Percentiles rank a stretch among this genome's conserved stretches.
These are phyloP conservation scores for Anguilla rostrata DNA, from an alignment of 2,113 vertebrate species.

Conservation along the genomic window DNA sequence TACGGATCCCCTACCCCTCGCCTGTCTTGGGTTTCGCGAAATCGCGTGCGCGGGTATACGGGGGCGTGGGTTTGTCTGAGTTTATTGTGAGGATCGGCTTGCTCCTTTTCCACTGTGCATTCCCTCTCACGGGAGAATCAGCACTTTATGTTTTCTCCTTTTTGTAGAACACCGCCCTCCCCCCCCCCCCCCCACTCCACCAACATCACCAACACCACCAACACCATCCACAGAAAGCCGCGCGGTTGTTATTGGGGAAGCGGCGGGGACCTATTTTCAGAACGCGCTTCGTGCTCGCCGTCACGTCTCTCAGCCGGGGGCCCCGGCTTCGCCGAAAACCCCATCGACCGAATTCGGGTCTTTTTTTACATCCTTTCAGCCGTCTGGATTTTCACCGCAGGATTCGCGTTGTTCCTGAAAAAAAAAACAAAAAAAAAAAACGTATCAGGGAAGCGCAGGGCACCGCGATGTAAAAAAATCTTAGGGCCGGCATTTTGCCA, in stretches of 20 bases:
- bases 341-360: background rate
- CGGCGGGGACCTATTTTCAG: background rate
- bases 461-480: background rate
- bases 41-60: background rate
- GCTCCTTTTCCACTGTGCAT: slow-evolving; percentile 2
- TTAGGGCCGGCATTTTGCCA: background rate
- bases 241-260: slow-evolving; percentile 4
- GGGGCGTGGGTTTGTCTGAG: background rate
- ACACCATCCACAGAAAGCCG: background rate
- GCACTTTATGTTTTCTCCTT: background rate
- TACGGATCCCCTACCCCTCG: background rate
- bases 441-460: background rate
- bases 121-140: background rate
- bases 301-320: background rate
- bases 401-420: background rate
- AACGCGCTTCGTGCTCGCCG: slow-evolving; percentile 6
- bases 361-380: background rate
- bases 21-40: background rate
- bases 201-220: too few relatives aligned
- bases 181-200: background rate
- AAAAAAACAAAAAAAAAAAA: background rate
- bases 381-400: background rate
- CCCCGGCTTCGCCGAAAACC: background rate
- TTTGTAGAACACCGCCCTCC: background rate
- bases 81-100: background rate